phyloP scores from a whole-genome alignment of 2,113 vertebrate genomes.

The Nothocercus nigrocapillus region DNA sequence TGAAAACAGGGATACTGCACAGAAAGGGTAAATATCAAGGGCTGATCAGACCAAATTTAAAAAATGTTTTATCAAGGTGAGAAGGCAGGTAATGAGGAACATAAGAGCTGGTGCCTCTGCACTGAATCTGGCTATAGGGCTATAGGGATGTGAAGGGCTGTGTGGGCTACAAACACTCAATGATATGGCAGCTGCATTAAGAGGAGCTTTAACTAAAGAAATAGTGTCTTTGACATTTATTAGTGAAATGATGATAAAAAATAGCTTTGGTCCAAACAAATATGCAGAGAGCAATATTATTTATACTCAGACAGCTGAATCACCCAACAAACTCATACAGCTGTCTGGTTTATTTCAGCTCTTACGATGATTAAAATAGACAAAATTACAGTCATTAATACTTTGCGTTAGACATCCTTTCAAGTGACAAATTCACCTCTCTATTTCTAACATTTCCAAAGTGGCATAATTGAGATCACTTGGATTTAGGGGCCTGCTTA shows the following conservation, averaged over 20 bases:
- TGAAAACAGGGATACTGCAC: background rate
- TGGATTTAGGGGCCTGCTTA: background rate
- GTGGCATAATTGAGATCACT: background rate
- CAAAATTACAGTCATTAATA: background rate
- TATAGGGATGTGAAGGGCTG: background rate
- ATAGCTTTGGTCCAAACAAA: background rate
- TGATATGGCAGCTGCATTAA: background rate
- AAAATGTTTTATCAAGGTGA: fast-evolving
- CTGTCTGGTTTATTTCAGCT: background rate
- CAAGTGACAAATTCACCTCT: background rate
- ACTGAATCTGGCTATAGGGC: background rate
- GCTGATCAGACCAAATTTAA: background rate
- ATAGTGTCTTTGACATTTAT: background rate
- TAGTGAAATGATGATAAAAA: constrained; percentile 14
- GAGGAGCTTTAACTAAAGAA: background rate
- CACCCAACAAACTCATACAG: background rate
- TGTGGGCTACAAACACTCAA: background rate
- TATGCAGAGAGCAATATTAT: background rate
- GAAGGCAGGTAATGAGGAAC: background rate
- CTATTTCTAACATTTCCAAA: background rate
- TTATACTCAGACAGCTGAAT: background rate
- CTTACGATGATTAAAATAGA: background rate
- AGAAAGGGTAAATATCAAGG: background rate
- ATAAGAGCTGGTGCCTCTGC: background rate
- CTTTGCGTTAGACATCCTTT: background rate